Percentiles rank a stretch among this genome's conserved stretches.
These are phyloP conservation scores for Eubasilissa splendida DNA, from an alignment of 2,888 invertebrate genomes.

Conservation along the genomic window DNA sequence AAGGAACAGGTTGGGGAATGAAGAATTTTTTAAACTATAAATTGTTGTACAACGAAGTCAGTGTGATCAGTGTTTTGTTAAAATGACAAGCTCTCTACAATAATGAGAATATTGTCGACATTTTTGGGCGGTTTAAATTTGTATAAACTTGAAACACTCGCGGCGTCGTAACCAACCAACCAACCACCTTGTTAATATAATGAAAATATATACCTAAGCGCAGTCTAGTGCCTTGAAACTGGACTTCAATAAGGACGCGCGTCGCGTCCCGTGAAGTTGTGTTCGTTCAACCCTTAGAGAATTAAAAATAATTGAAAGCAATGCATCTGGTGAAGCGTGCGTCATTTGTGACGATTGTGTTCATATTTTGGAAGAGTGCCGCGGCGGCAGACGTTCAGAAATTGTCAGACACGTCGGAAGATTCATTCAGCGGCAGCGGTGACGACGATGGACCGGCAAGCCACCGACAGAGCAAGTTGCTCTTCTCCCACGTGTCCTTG, in stretches of 20 bases:
- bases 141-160: not conserved
- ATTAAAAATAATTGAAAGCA: not conserved
- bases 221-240: not conserved
- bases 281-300: not conserved
- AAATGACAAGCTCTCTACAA: too few relatives aligned
- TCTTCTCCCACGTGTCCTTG: conserved; percentile 2
- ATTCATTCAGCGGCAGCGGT: not conserved
- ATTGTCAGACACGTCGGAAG: not conserved
- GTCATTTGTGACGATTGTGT: not conserved
- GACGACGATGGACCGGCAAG: not conserved
- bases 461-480: conserved; percentile 17
- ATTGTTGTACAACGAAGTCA: too few relatives aligned
- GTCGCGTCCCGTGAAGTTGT: not conserved
- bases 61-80: too few relatives aligned
- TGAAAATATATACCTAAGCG: not conserved
- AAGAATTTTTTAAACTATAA: too few relatives aligned
- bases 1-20: too few relatives aligned
- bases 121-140: not conserved
- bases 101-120: too few relatives aligned
- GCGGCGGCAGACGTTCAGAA: not conserved
- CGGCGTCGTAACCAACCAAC: too few relatives aligned
- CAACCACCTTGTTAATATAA: not conserved
- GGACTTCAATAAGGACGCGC: not conserved
- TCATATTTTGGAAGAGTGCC: not conserved
- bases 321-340: not conserved